Evolutionary conservation across 2,888 invertebrate genomes (phyloP).

Genomic region (Minunthozetes semirufus): DNA sequence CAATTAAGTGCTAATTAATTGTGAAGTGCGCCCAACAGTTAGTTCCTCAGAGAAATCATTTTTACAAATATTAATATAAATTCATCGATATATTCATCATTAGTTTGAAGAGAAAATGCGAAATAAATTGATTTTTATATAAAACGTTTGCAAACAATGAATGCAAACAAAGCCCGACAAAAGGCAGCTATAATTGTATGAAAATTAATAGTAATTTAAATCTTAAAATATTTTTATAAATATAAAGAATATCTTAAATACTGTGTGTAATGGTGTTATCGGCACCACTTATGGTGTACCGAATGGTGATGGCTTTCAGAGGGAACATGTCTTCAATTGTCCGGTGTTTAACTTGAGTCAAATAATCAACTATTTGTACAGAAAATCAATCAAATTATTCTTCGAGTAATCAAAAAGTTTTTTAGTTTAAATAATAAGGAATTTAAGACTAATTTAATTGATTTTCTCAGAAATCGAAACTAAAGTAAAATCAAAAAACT

Average conservation of each 20-base stretch:
- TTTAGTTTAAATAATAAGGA: not conserved
- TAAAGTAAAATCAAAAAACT: not conserved
- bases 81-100: not conserved
- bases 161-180: conserved; percentile 17
- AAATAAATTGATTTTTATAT: not conserved
- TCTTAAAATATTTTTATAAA: not conserved
- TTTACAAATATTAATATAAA: not conserved
- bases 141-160: conserved; percentile 7
- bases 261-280: not conserved
- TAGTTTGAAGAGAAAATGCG: not conserved
- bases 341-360: conserved; percentile 19
- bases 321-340: conserved; percentile 4
- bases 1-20: not conserved
- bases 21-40: not conserved
- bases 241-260: not conserved
- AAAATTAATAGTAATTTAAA: conserved; percentile 3
- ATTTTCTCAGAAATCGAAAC: not conserved
- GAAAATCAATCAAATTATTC: conserved; percentile 14
- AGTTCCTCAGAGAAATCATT: too few species aligned
- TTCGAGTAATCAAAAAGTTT: not conserved
- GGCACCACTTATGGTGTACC: not conserved
- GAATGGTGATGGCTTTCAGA: conserved; percentile 12
- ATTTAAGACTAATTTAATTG: conserved; percentile 14
- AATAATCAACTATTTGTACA: not conserved
- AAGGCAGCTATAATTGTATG: conserved; percentile 24